These are phyloP conservation scores for Coluber constrictor DNA, from an alignment of 2,797 vertebrate species.

Conservation along the genomic window DNA sequence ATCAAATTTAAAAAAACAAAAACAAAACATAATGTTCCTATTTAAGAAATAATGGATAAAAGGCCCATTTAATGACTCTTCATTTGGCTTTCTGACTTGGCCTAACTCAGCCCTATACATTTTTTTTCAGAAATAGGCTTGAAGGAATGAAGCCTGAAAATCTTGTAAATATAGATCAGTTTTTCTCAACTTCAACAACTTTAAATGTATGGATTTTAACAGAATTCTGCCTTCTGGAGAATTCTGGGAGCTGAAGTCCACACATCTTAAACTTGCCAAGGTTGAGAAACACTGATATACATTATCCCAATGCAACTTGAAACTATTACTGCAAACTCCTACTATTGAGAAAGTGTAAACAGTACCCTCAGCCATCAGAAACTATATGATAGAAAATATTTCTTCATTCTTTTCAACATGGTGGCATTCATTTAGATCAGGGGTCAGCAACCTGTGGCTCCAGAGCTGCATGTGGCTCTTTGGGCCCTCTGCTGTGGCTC, in stretches of 20 bases:
- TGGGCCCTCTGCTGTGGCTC: no score
- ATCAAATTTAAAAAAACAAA: no score
- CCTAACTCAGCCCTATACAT: background rate
- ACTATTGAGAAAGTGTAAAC: background rate
- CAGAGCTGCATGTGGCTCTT: no score
- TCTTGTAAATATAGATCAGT: background rate
- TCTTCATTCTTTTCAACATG: background rate
- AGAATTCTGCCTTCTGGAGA: background rate
- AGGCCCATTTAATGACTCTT: background rate
- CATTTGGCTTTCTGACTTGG: background rate
- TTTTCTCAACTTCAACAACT: background rate
- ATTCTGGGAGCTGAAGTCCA: background rate
- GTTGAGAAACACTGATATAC: background rate
- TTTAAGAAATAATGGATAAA: background rate
- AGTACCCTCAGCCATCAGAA: background rate
- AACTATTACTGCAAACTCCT: background rate
- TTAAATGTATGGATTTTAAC: background rate
- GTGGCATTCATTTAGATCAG: background rate
- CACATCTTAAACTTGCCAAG: background rate
- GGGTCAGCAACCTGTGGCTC: no score
- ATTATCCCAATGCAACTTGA: background rate
- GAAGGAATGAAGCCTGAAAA: background rate
- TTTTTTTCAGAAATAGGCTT: conserved; percentile 5
- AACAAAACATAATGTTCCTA: background rate
- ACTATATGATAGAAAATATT: background rate